Base-by-base conservation (phyloP, 2,113 vertebrate genomes). In the Aegithalos caudatus region DNA sequence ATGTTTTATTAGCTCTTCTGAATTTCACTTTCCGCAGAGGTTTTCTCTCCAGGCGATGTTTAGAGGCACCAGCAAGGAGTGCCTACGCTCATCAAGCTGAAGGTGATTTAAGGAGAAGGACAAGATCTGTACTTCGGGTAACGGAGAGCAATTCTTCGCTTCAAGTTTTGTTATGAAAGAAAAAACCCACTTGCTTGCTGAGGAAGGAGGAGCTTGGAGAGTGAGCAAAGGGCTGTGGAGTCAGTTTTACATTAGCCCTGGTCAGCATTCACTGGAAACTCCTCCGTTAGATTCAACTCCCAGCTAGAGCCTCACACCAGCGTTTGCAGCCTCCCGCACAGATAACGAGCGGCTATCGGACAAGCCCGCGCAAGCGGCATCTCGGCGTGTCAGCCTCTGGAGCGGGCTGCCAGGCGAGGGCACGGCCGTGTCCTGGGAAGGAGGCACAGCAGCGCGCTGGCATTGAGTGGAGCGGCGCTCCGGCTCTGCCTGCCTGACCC, bases 1-100 rank as follows among this genome's bases (percentile, higher is more conserved):
- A 96, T 92, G 92, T 97, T 97, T 97, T 96, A 97, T 94, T 95
- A 96, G 96, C 94, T 94, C 89, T 92, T 94, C 94, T 95, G 93
- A 94, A 95, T 95, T 97, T 97, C 94, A 96, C 94, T 96, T 96
- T 96, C 93, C 29, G 1, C 81, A 90, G 91, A 91, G 87, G 71
- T 96, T 97, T 96, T 96, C 95, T 97, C 92, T 92, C 80, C 91
- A 95, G 92, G 82, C 90, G 65, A 54, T 92, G 81, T 92, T 97
- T 92, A 91, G 91, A 92, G 87, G 83, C 88, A 90, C 79, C 76
- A 93, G 86, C 90, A 92, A 91, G 86, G 76, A 96, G 58, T 93
- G 91, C 71, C 79, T 90, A 88, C 1, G 22, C 81, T 96, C 67
- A 78, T 88, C 89, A 92, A 81, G 72, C 74, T 77, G 85, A 85